These are phyloP conservation scores for Xestia ashworthii DNA, from an alignment of 2,888 invertebrate species.

Conservation along the genomic window DNA sequence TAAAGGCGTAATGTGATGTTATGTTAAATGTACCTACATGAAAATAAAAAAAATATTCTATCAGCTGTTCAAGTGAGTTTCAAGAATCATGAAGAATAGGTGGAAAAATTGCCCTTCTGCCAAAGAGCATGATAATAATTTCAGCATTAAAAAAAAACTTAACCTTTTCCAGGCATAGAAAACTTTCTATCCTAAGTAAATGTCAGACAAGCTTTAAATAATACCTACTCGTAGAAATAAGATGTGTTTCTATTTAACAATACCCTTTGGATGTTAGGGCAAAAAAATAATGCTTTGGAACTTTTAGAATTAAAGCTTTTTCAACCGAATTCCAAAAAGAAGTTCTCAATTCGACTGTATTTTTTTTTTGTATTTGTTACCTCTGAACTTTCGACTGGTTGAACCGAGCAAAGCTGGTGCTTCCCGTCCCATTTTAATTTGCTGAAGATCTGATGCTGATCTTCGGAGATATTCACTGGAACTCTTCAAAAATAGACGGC, in stretches of 20 bases:
- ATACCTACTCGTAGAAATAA: background rate
- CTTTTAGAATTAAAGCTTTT: background rate
- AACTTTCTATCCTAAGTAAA: constrained; percentile 12
- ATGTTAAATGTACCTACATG: too few species aligned
- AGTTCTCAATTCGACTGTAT: too few species aligned
- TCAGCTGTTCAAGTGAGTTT: background rate
- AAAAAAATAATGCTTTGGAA: background rate
- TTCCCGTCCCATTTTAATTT: too few species aligned
- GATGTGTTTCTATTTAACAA: background rate
- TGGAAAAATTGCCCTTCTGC: background rate
- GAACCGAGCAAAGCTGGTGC: too few species aligned
- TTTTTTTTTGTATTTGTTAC: too few species aligned
- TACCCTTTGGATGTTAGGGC: background rate
- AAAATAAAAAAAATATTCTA: background rate
- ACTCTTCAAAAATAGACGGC: too few species aligned
- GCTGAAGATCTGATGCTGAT: too few species aligned
- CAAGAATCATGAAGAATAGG: background rate
- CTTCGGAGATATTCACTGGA: too few species aligned
- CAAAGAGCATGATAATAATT: background rate
- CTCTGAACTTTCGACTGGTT: too few species aligned
- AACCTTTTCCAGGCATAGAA: background rate
- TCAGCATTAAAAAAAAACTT: background rate
- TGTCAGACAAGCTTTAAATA: constrained; percentile 4
- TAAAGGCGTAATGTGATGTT: too few species aligned
- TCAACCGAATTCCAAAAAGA: too few species aligned